Percentiles rank a stretch among this genome's conserved stretches.
Conservation (phyloP, 2,888 invertebrate genomes). For the Cinara cedri region DNA sequence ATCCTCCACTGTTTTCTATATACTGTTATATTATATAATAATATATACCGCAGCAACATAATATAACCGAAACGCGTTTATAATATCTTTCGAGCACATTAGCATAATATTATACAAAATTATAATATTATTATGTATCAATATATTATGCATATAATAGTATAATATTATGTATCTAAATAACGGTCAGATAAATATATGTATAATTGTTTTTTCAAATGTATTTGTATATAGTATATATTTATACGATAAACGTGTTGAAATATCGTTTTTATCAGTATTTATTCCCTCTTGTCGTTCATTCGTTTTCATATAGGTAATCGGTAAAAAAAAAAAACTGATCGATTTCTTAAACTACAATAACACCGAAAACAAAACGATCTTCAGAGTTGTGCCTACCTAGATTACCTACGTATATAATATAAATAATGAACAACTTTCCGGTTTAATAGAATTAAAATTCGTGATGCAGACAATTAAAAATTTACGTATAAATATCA, state of each 20-base stretch:
- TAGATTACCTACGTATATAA: too few relatives aligned
- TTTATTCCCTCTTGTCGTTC: not conserved
- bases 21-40: too few relatives aligned
- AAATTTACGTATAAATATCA: too few relatives aligned
- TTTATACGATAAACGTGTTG: slow-evolving; percentile 28
- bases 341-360: slow-evolving; percentile 40
- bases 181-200: slow-evolving; percentile 18
- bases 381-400: slow-evolving; percentile 41
- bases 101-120: slow-evolving; percentile 39
- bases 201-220: slow-evolving; percentile 16
- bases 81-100: slow-evolving; percentile 27
- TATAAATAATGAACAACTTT: slow-evolving; percentile 32
- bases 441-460: slow-evolving; percentile 42
- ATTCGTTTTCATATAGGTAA: not conserved
- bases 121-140: too few relatives aligned
- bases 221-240: not conserved
- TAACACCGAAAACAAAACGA: slow-evolving; percentile 48
- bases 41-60: too few relatives aligned
- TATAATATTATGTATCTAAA: slow-evolving; percentile 32
- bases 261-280: slow-evolving; percentile 45
- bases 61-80: slow-evolving; percentile 25
- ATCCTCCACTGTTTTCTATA: slow-evolving; percentile 17
- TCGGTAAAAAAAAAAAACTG: not conserved
- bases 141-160: slow-evolving; percentile 37
- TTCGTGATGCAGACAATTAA: too few relatives aligned